Conservation (phyloP, 2,113 vertebrate genomes). For the Apistogramma diplotaenia region DNA sequence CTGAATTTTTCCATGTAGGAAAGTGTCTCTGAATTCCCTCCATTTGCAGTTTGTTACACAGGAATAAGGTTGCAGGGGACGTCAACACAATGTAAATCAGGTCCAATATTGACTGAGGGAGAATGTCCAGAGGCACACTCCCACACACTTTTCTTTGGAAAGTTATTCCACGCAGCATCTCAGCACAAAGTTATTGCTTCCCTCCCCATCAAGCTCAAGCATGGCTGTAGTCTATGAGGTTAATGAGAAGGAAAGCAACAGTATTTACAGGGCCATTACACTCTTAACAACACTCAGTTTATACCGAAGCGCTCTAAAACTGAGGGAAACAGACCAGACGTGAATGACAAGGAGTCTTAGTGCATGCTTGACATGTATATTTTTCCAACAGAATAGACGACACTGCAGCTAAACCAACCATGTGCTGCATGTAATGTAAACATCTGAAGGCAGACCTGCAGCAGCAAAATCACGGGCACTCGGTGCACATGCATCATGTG, state of each 20-base stretch:
- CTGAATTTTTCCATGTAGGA: constrained; percentile 43
- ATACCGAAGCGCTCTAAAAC: background rate
- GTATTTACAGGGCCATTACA: constrained; percentile 32
- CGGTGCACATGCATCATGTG: background rate
- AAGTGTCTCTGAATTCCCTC: constrained; percentile 16
- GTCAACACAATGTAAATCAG: constrained; percentile 32
- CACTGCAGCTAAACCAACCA: background rate
- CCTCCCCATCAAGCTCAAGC: constrained; percentile 1
- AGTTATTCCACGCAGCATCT: constrained; percentile 53
- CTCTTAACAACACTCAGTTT: constrained; percentile 33
- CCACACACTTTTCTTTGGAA: constrained; percentile 3
- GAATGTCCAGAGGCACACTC: constrained; percentile 16
- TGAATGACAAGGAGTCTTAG: background rate
- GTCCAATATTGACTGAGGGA: constrained; percentile 1
- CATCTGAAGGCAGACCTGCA: background rate
- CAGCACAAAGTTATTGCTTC: constrained; percentile 2
- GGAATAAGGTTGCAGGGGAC: constrained; percentile 8
- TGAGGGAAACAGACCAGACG: background rate
- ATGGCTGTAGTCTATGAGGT: constrained; percentile 25
- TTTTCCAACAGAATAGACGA: background rate
- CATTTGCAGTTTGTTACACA: constrained; percentile 11
- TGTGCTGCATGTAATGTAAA: background rate
- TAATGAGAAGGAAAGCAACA: constrained; percentile 57
- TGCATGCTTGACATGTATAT: background rate
- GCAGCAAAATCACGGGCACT: constrained; percentile 20